Base-by-base conservation (phyloP, 2,113 vertebrate species). In the Tinamus guttatus region DNA sequence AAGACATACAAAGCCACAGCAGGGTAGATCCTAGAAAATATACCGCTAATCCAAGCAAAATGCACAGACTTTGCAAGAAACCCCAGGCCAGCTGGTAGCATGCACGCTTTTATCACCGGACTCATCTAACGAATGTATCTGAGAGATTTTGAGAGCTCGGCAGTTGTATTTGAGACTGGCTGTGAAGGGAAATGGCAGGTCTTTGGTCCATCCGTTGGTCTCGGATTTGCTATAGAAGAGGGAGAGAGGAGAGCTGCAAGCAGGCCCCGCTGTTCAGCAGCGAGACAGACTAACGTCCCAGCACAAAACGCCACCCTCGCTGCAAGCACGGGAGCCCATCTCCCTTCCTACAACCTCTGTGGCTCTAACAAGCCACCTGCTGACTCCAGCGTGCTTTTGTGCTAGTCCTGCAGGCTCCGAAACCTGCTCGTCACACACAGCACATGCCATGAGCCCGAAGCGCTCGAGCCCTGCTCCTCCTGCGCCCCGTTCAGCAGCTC, bases 41-140 rank as follows among this genome's bases (percentile, higher is more conserved):
- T 1, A 63, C 5, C 20, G 54, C 34, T 1, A 1, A 27, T 17
- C 73, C 40, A 82, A 94, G 47, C 36, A 89, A 67, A 62, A 18
- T 9, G 6, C 43, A 58, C 47, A 24, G 28, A 13, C 20, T 11
- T 18, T 13, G 36, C 6, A 14, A 28, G 34, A 89, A 77, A 3
- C 5, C 21, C 45, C 41, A 65, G n/a, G 8, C 28, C 24, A 19
- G 14, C 16, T 60, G 62, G 32, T 2, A 68, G 67, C 49, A 70
- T 4, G 3, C 8, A 20, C 1, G 0, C 28, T 41, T 19, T 34
- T 11, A 12, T 8, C 24, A 12, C 3, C 2, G 24, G 41, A 14
- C 32, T 71, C 28, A 11, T 34, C 59, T 40, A 63, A 58, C 0
- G 0, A 15, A 13, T 1, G 2, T 5, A 6, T 7, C 60, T 24